phyloP scores from a whole-genome alignment of 2,797 vertebrate species.

The Acrossocheilus fasciatus region DNA sequence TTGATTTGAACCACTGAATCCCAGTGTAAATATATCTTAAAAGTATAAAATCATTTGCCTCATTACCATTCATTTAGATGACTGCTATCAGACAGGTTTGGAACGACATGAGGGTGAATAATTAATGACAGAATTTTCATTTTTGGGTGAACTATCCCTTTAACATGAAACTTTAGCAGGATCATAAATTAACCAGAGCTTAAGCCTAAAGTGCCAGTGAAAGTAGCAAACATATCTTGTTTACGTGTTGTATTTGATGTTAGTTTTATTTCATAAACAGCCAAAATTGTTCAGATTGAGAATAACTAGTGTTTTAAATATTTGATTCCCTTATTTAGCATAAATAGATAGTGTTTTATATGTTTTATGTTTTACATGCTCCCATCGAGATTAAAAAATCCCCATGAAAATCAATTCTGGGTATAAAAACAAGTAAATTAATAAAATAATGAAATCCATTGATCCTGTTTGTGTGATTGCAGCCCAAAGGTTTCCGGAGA shows the following conservation, averaged over 20 bases:
- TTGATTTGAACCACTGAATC: not conserved
- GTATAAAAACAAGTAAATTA: not conserved
- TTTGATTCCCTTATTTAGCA: not conserved
- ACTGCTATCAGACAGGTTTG: not conserved
- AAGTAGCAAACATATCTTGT: not conserved
- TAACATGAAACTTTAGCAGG: not conserved
- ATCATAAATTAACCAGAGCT: not conserved
- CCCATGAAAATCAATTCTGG: not conserved
- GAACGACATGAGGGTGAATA: too few species aligned
- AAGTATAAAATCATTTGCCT: not conserved
- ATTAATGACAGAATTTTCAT: too few species aligned
- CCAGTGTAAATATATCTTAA: not conserved
- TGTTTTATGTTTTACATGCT: not conserved
- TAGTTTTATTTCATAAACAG: not conserved
- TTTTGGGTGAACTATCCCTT: too few species aligned
- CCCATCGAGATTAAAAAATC: not conserved
- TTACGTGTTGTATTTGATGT: not conserved
- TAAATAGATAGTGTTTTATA: not conserved
- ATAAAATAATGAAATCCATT: conserved; percentile 3
- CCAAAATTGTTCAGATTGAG: not conserved
- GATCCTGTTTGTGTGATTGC: conserved; percentile 65
- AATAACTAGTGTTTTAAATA: not conserved
- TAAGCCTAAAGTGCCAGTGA: not conserved
- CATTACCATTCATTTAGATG: not conserved
- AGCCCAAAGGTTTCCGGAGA: conserved; percentile 98